Conservation (phyloP, 2,888 invertebrate genomes). For the Alloplasta piceator region DNA sequence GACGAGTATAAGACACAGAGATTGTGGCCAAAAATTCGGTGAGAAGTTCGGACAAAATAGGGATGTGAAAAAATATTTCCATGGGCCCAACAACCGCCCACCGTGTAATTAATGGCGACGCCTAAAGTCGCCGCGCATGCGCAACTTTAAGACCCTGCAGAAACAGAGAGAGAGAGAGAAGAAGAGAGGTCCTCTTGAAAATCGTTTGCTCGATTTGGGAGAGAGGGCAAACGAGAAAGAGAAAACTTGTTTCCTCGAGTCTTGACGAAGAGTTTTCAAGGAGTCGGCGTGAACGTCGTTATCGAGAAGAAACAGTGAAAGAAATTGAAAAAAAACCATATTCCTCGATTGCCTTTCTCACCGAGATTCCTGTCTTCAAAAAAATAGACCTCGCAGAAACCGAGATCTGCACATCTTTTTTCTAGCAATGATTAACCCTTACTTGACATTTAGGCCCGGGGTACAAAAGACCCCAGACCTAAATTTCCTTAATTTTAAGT, state of each 20-base stretch:
- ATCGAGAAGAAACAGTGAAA: too few relatives aligned
- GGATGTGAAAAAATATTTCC: conserved; percentile 45
- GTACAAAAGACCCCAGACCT: too few relatives aligned
- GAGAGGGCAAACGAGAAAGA: conserved; percentile 26
- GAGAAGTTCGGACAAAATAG: conserved; percentile 1
- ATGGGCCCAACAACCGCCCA: conserved; percentile 46
- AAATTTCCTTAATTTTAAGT: too few relatives aligned
- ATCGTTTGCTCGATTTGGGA: conserved; percentile 20
- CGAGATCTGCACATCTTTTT: too few relatives aligned
- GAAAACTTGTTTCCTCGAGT: conserved; percentile 49
- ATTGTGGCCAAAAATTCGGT: not conserved
- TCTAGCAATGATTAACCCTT: too few relatives aligned
- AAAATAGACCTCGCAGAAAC: too few relatives aligned
- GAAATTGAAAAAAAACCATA: too few relatives aligned
- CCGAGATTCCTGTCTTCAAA: too few relatives aligned
- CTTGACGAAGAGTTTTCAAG: conserved; percentile 1
- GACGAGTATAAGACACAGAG: conserved; percentile 11
- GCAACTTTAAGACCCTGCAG: conserved; percentile 12
- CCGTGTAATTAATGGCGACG: conserved; percentile 63
- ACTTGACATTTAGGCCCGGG: too few relatives aligned
- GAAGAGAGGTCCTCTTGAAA: not conserved
- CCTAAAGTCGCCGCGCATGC: conserved; percentile 56
- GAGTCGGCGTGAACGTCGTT: conserved; percentile 33
- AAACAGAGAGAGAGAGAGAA: not conserved
- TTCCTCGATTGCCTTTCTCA: too few relatives aligned